Base-by-base conservation (phyloP, 1,140 invertebrate genomes). In the Fopius arisanus region DNA sequence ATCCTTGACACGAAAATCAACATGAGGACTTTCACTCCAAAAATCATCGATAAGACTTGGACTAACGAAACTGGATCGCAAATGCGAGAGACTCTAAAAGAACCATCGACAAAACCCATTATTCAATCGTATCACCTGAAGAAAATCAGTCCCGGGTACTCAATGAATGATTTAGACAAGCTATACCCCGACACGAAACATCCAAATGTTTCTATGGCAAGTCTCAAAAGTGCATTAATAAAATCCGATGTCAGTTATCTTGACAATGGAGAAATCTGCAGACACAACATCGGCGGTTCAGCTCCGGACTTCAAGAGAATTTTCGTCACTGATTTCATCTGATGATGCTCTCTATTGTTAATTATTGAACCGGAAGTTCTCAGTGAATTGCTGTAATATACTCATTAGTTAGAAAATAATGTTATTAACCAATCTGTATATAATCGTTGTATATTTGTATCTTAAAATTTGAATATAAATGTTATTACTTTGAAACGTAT, bases 251-350 rank as follows among this genome's bases (percentile, higher is more conserved):
- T 86, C 29, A 82, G 82, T 62, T 85, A 87, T 43, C 68, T 86
- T 54, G 82, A 84, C 70, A 85, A 83, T 63, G 84, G 83, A 3
- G 80, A 84, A 68, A 77, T 84, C 43, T 84, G 83, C 74, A 80
- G 84, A 73, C 87, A 88, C 74, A 83, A 85, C 40, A 85, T 86
- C 66, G 84, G 88, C 14, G 88, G 87, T 0, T 90, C 89, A 51
- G 89, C 84, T 21, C 89, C 89, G 0, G 89, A 90, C 78, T 88
- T 90, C 28, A 90, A 90, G 67, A 90, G 89, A 78, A 86, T 90
- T 28, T 90, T 90, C 72, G 87, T 90, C 66, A 89, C 88, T 0
- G 89, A 90, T 59, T 90, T 89, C 74, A 86, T 90, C 69, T 90
- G 77, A 84, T 9, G 68, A 70, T 43, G 29, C 12, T 51, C 54